A percentile compares a stretch with the other conserved stretches of the same genome.
Conservation (phyloP, 2,888 invertebrate species). For the Dolichopus griseipennis region DNA sequence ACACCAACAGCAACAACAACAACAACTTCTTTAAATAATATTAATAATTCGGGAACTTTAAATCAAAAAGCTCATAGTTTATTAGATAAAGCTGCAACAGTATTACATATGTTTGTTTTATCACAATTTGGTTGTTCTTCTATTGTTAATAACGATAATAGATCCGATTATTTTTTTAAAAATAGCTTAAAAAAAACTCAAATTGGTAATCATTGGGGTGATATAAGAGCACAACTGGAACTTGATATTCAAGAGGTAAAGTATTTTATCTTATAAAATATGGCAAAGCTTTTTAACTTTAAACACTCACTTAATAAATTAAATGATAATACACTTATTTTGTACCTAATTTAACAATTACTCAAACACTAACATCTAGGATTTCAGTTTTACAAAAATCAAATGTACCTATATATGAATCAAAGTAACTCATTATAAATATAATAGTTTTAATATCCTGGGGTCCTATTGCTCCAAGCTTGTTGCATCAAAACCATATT, state of each 20-base stretch:
- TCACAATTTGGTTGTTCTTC: conserved; percentile 85
- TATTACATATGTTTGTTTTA: conserved; percentile 87
- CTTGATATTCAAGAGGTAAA: conserved; percentile 42
- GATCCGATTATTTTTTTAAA: conserved; percentile 49
- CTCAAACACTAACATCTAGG: too few species aligned
- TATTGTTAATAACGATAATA: conserved; percentile 26
- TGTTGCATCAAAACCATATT: too few species aligned
- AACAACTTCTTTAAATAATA: neutral
- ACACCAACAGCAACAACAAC: neutral
- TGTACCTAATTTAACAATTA: too few species aligned
- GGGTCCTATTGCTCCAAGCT: too few species aligned
- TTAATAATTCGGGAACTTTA: conserved; percentile 19
- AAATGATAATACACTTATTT: too few species aligned
- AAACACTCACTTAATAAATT: too few species aligned
- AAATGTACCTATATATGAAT: too few species aligned
- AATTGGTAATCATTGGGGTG: conserved; percentile 91
- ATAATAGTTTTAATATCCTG: too few species aligned
- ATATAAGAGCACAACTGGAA: conserved; percentile 86
- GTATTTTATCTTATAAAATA: too few species aligned
- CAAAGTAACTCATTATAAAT: too few species aligned
- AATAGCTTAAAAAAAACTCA: conserved; percentile 76
- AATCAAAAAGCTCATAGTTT: conserved; percentile 46
- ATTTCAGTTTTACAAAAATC: too few species aligned
- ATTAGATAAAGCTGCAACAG: conserved; percentile 76
- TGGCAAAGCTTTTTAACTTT: too few species aligned